Evolutionary conservation across 2,888 invertebrate genomes (phyloP).

Genomic region (Camptogramma bilineatum): DNA sequence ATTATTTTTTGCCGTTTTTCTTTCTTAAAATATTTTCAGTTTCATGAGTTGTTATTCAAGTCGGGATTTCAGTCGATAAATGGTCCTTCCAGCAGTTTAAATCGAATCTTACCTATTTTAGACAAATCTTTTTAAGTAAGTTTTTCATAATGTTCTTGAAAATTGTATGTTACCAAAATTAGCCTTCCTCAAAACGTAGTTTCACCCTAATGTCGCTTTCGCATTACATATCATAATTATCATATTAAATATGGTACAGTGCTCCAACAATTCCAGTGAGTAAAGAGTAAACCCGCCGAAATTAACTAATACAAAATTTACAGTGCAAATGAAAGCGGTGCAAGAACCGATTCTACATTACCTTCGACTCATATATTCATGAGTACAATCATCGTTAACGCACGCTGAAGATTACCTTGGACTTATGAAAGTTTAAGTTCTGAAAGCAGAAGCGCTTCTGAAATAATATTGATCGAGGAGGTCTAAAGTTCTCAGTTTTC

Average conservation of each 20-base stretch:
- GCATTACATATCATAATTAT: conserved; percentile 6
- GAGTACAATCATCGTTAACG: conserved; percentile 23
- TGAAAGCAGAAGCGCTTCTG: background rate
- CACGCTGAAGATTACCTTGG: background rate
- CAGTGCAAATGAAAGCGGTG: conserved; percentile 23
- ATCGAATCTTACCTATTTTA: no score
- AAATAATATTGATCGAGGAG: background rate
- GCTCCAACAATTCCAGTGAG: conserved; percentile 12
- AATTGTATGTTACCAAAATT: no score
- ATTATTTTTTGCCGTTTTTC: no score
- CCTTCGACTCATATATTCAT: conserved; percentile 19
- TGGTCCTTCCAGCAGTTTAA: no score
- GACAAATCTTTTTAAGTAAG: no score
- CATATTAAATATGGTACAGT: no score
- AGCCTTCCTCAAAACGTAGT: background rate
- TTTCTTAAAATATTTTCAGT: no score
- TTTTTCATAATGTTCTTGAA: no score
- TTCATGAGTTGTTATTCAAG: no score
- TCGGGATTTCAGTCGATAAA: no score
- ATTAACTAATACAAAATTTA: conserved; percentile 34
- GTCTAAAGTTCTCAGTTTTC: background rate
- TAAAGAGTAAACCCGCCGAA: conserved; percentile 5
- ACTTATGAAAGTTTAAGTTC: background rate
- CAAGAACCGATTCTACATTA: conserved; percentile 21
- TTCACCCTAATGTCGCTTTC: background rate